Evolutionary conservation across 2,888 invertebrate genomes (phyloP).

Genomic region (Trilocha varians): DNA sequence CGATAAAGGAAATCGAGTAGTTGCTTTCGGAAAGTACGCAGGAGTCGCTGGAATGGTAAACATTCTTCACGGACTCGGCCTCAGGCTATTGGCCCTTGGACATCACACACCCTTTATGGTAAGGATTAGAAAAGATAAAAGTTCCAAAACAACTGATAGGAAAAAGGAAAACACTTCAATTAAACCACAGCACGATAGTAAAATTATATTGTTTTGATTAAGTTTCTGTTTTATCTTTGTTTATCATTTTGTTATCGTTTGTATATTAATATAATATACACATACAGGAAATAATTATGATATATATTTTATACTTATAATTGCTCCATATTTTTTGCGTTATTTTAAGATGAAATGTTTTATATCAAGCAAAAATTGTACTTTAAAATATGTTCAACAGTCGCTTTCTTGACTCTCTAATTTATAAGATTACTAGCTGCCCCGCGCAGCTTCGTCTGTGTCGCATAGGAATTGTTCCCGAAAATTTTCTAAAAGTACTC

Average conservation of each 20-base stretch:
- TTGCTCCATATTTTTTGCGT: too few relatives aligned
- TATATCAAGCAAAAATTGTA: too few relatives aligned
- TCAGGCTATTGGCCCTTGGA: conserved; percentile 93
- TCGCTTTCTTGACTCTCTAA: too few relatives aligned
- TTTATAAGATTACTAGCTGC: too few relatives aligned
- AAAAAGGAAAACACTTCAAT: background rate
- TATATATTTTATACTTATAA: too few relatives aligned
- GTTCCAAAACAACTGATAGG: background rate
- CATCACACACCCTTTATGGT: conserved; percentile 99
- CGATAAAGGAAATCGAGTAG: conserved; percentile 88
- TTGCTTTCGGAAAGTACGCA: conserved; percentile 99
- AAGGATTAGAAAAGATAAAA: conserved; percentile 15
- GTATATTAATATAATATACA: too few relatives aligned
- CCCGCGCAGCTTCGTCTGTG: too few relatives aligned
- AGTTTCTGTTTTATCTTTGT: conserved; percentile 1
- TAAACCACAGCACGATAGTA: background rate
- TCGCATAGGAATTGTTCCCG: too few relatives aligned
- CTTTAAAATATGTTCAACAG: too few relatives aligned
- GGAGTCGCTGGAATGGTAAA: conserved; percentile 99
- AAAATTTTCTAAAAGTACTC: too few relatives aligned
- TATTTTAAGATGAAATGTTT: too few relatives aligned
- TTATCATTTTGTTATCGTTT: background rate
- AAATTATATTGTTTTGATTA: background rate
- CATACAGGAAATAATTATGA: too few relatives aligned
- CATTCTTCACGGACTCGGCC: conserved; percentile 96